Evolutionary conservation across 2,113 vertebrate genomes (phyloP).

Genomic region (Pundamilia nyererei): DNA sequence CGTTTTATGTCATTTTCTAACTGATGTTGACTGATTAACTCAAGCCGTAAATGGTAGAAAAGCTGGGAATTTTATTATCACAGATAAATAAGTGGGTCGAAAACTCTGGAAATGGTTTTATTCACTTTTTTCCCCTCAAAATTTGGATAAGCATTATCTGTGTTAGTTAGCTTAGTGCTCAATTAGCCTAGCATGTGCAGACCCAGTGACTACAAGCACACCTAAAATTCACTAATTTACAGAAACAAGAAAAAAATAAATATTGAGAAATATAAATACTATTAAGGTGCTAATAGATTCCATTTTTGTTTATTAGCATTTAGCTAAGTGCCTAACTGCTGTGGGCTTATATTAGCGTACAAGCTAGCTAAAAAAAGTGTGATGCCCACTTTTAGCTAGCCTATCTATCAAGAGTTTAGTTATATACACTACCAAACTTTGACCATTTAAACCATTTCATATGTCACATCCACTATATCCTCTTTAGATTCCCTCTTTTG

Average conservation of each 20-base stretch:
- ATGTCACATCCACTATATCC: not conserved
- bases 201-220: not conserved
- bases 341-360: not conserved
- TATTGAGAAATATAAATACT: not conserved
- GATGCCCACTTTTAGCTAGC: not conserved
- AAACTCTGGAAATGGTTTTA: not conserved
- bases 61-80: not conserved
- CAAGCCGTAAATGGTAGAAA: not conserved
- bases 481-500: not conserved
- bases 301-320: not conserved
- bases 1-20: not conserved
- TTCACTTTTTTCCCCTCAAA: not conserved
- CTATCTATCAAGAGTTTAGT: not conserved
- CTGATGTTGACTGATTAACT: not conserved
- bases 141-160: not conserved
- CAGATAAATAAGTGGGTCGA: not conserved
- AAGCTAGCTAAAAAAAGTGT: not conserved
- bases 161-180: not conserved
- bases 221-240: not conserved
- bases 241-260: not conserved
- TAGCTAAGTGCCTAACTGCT: not conserved
- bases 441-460: not conserved
- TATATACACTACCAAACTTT: not conserved
- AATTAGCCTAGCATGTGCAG: not conserved
- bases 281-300: not conserved